Evolutionary conservation across 2,113 vertebrate genomes (phyloP).

Genomic region (Collichthys lucidus): DNA sequence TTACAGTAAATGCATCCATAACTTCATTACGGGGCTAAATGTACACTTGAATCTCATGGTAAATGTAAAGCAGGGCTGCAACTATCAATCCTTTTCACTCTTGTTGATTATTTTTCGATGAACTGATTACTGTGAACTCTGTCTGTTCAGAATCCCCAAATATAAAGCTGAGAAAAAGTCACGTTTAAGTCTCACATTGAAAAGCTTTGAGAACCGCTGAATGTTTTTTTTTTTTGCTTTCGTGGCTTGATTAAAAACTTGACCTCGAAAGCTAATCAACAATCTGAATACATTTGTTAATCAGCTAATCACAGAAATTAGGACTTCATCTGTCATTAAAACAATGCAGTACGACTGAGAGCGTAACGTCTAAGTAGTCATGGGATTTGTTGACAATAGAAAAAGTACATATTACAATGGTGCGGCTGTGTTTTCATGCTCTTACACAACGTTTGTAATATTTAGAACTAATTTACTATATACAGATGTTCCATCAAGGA

Average conservation of each 20-base stretch:
- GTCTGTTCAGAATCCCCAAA: not conserved
- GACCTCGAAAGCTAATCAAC: not conserved
- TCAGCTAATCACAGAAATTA: not conserved
- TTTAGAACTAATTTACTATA: too few species aligned
- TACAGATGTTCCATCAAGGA: too few species aligned
- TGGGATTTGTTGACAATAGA: not conserved
- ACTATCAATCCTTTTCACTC: not conserved
- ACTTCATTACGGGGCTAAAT: not conserved
- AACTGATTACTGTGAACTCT: not conserved
- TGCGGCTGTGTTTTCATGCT: too few species aligned
- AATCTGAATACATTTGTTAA: not conserved
- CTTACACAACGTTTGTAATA: too few species aligned
- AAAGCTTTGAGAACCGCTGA: too few species aligned
- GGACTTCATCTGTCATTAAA: not conserved
- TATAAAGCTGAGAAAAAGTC: not conserved
- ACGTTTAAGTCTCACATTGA: too few species aligned
- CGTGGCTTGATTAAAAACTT: too few species aligned
- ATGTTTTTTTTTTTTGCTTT: too few species aligned
- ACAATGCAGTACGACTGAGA: not conserved
- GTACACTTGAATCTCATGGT: not conserved
- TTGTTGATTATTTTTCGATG: not conserved
- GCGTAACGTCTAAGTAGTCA: not conserved
- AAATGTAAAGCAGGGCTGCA: not conserved
- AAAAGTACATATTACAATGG: not conserved
- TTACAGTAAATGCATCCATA: conserved; percentile 9